Conservation (phyloP, 2,797 vertebrate genomes). For the Natrix natrix region DNA sequence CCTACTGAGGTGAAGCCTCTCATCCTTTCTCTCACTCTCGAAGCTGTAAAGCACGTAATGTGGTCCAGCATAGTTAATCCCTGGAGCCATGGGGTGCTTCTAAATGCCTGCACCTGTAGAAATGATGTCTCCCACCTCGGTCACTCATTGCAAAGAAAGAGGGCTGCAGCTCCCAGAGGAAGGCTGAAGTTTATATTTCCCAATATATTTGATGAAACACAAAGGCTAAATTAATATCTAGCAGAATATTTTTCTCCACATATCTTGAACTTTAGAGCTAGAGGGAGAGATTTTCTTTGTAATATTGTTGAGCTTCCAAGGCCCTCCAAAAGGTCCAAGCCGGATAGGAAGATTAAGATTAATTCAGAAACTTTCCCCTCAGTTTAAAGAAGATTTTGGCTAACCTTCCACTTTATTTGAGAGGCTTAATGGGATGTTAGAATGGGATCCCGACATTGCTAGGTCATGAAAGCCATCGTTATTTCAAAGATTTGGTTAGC, state of each 20-base stretch:
- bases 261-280: not conserved
- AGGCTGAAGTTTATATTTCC: not conserved
- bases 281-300: not conserved
- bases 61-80: not conserved
- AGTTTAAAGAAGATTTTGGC: not conserved
- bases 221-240: not conserved
- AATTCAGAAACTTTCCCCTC: not conserved
- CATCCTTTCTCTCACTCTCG: not conserved
- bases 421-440: not conserved
- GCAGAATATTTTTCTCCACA: not conserved
- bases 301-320: not conserved
- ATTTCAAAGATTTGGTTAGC: not conserved
- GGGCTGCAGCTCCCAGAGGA: not conserved
- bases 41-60: not conserved
- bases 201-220: not conserved
- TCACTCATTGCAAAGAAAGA: not conserved
- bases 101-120: not conserved
- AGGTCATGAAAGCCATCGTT: not conserved
- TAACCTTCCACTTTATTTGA: not conserved
- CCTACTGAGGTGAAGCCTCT: not conserved
- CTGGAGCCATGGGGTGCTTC: not conserved
- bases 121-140: not conserved
- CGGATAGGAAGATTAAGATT: not conserved
- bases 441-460: not conserved
- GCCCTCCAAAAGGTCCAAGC: not conserved